These are phyloP conservation scores for Notarius lentiginosus DNA, from an alignment of 2,113 vertebrate genomes.

Conservation along the genomic window DNA sequence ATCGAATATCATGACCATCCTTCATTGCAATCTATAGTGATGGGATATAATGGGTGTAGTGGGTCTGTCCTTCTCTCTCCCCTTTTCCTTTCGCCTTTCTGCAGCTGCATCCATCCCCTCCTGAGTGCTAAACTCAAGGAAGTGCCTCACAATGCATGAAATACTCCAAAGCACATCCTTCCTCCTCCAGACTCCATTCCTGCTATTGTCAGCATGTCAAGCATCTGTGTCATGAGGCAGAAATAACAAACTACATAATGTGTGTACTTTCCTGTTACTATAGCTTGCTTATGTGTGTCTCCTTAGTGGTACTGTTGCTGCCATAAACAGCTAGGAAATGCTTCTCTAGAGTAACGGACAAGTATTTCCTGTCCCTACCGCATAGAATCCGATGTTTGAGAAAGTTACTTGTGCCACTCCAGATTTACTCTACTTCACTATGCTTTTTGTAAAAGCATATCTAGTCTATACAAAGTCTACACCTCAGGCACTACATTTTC, in stretches of 20 bases:
- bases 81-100: slow-evolving; percentile 34
- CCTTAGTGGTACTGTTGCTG: not conserved
- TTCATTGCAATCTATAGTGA: not conserved
- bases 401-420: not conserved
- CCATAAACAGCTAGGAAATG: slow-evolving; percentile 51
- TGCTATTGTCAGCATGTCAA: slow-evolving; percentile 69
- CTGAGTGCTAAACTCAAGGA: slow-evolving; percentile 61
- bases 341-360: not conserved
- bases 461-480: not conserved
- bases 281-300: slow-evolving; percentile 36
- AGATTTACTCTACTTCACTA: not conserved
- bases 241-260: slow-evolving; percentile 57
- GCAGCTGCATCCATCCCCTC: slow-evolving; percentile 54
- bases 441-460: not conserved
- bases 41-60: not conserved
- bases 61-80: slow-evolving; percentile 38
- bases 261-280: slow-evolving; percentile 57
- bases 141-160: slow-evolving; percentile 66
- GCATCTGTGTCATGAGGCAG: slow-evolving; percentile 61
- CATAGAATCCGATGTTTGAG: slow-evolving; percentile 9
- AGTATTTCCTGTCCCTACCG: not conserved
- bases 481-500: not conserved
- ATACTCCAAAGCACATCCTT: slow-evolving; percentile 59
- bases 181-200: slow-evolving; percentile 64
- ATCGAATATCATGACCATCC: not conserved